A percentile compares a stretch with the other conserved stretches of the same genome.
phyloP scores from a whole-genome alignment of 2,888 invertebrate genomes.

The Yponomeuta malinellus region DNA sequence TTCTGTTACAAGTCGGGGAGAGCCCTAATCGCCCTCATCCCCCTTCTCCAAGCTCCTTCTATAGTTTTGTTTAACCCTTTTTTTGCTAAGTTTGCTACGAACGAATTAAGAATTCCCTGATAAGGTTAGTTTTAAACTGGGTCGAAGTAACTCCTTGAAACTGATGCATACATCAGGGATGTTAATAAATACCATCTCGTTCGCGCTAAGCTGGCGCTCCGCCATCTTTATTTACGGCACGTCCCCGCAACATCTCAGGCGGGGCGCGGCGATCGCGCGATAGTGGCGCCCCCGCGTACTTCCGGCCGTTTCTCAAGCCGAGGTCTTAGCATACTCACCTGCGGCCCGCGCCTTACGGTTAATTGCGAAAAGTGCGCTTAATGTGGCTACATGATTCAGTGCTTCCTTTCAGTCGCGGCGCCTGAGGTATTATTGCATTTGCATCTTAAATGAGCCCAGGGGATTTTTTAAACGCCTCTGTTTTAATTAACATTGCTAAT shows the following conservation, averaged over 20 bases:
- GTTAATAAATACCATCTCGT: slow-evolving; percentile 38
- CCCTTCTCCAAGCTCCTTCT: slow-evolving; percentile 9
- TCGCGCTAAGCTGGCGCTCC: slow-evolving; percentile 40
- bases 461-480: neutral
- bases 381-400: slow-evolving; percentile 61
- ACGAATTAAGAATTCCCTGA: neutral
- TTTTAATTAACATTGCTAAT: neutral
- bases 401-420: slow-evolving; percentile 46
- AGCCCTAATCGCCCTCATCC: slow-evolving; percentile 12
- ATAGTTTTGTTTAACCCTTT: slow-evolving; percentile 4
- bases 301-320: slow-evolving; percentile 63
- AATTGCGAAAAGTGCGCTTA: slow-evolving; percentile 62
- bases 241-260: slow-evolving; percentile 50
- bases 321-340: slow-evolving; percentile 50
- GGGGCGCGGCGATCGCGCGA: slow-evolving; percentile 42
- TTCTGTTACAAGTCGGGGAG: slow-evolving; percentile 26
- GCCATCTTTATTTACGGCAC: slow-evolving; percentile 65
- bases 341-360: slow-evolving; percentile 40
- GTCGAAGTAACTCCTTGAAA: slow-evolving; percentile 6
- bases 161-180: slow-evolving; percentile 12
- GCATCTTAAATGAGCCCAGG: slow-evolving; percentile 20
- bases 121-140: slow-evolving; percentile 2
- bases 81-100: neutral
- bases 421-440: slow-evolving; percentile 13
- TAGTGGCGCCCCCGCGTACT: slow-evolving; percentile 48